phyloP scores from a whole-genome alignment of 2,888 invertebrate species.

The Yponomeuta evonymella region DNA sequence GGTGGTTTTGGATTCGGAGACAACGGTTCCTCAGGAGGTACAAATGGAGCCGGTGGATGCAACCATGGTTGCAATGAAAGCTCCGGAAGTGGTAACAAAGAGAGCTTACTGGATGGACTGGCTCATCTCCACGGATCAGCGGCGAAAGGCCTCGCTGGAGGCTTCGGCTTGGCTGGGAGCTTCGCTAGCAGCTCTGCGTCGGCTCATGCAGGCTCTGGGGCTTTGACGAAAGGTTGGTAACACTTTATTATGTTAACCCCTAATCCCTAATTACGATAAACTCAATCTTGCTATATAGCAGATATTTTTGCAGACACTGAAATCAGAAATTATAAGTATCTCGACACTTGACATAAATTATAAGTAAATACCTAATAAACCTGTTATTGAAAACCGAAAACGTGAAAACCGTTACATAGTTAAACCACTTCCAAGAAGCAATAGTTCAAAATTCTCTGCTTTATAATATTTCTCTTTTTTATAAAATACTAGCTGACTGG shows the following conservation, averaged over 20 bases:
- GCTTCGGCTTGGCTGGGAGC: slow-evolving; percentile 34
- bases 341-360: no score
- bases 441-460: no score
- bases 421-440: no score
- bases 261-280: not conserved
- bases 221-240: slow-evolving; percentile 43
- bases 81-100: slow-evolving; percentile 11
- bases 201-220: slow-evolving; percentile 52
- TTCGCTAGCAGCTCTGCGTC: slow-evolving; percentile 56
- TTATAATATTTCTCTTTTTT: no score
- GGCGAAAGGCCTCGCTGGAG: slow-evolving; percentile 32
- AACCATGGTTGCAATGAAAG: slow-evolving; percentile 25
- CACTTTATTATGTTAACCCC: not conserved
- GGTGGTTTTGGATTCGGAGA: slow-evolving; percentile 22
- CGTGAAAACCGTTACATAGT: no score
- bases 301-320: no score
- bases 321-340: no score
- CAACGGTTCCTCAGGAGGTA: slow-evolving; percentile 29
- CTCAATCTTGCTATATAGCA: no score
- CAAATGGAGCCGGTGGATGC: slow-evolving; percentile 34
- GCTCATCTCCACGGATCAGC: slow-evolving; percentile 20
- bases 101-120: slow-evolving; percentile 23
- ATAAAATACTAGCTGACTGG: no score
- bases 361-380: no score
- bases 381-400: no score